Percentiles rank a stretch among this genome's conserved stretches.
Evolutionary conservation across 2,113 vertebrate genomes (phyloP).

Genomic region (Amazona guildingii): DNA sequence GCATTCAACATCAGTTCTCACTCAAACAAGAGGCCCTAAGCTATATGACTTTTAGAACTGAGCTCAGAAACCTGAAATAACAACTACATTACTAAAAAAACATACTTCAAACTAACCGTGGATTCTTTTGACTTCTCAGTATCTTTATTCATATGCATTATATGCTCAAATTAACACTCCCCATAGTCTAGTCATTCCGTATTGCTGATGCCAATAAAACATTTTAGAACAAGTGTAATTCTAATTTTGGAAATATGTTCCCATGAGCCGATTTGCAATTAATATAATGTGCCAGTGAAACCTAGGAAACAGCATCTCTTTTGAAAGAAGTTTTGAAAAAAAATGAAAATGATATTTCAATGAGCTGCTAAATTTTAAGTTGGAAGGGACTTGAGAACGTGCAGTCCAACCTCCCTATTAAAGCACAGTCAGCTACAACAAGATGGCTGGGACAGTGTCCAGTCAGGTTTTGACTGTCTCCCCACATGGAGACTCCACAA

Average conservation of each 20-base stretch:
- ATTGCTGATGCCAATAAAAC: background rate
- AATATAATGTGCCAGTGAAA: background rate
- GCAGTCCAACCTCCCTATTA: background rate
- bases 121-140: conserved; percentile 12
- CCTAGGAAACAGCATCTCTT: background rate
- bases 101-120: conserved; percentile 25
- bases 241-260: conserved; percentile 25
- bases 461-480: background rate
- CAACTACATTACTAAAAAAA: background rate
- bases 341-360: background rate
- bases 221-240: background rate
- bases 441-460: background rate
- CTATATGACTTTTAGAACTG: background rate
- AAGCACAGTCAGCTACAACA: background rate
- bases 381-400: background rate
- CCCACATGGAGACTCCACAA: background rate
- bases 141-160: background rate
- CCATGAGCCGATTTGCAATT: background rate
- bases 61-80: background rate
- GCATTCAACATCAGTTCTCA: background rate
- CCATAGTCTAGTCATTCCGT: background rate
- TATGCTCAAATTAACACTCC: background rate
- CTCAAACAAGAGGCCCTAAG: background rate
- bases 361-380: background rate
- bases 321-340: background rate